Conservation (phyloP, 2,113 vertebrate genomes). For the Puntigrus tetrazona region DNA sequence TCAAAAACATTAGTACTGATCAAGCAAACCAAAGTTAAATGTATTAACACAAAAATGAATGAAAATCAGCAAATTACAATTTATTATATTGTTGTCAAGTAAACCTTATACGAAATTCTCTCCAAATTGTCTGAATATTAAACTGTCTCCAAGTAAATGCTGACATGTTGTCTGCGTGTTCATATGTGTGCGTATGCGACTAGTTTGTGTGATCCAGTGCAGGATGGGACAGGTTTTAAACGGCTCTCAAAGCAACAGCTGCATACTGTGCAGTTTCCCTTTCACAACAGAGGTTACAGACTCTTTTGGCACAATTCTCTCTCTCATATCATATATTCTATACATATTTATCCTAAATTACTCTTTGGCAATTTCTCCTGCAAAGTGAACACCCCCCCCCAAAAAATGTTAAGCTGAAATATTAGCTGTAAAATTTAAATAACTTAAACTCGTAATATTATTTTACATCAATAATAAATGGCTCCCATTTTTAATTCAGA, state of each 20-base stretch:
- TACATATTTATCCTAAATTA: background rate
- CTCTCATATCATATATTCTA: background rate
- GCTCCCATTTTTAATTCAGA: conserved; percentile 31
- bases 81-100: conserved; percentile 6
- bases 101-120: too few relatives aligned
- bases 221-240: background rate
- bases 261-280: background rate
- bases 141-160: background rate
- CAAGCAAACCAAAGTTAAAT: background rate
- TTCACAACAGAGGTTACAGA: conserved; percentile 7
- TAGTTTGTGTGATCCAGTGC: background rate
- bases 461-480: conserved; percentile 56
- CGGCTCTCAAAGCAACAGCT: background rate
- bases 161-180: background rate
- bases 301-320: conserved; percentile 10
- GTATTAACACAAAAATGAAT: background rate
- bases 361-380: conserved; percentile 66
- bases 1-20: background rate
- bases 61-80: background rate
- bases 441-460: conserved; percentile 41
- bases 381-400: background rate
- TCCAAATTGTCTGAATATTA: too few relatives aligned
- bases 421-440: conserved; percentile 58
- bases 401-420: conserved; percentile 40
- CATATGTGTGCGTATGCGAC: background rate